A percentile compares a stretch with the other conserved stretches of the same genome.
phyloP scores from a whole-genome alignment of 2,888 invertebrate genomes.

The Nemotelus pantherinus region DNA sequence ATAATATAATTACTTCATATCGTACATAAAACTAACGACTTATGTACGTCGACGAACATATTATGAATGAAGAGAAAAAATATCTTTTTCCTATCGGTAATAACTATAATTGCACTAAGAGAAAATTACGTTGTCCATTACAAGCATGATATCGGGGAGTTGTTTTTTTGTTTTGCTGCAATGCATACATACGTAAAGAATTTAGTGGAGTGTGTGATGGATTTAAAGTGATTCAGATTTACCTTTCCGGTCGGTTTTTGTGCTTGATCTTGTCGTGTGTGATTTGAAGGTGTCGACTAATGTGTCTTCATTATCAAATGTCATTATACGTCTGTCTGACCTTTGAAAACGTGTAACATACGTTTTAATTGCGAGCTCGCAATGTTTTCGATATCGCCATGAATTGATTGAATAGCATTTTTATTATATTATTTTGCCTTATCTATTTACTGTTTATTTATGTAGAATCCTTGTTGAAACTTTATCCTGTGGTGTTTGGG shows the following conservation, averaged over 20 bases:
- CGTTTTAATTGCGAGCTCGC: too few relatives aligned
- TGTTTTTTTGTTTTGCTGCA: too few relatives aligned
- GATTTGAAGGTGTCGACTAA: slow-evolving; percentile 3
- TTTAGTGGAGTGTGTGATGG: slow-evolving; percentile 36
- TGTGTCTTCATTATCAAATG: too few relatives aligned
- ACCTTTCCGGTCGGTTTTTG: slow-evolving; percentile 26
- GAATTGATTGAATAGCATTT: too few relatives aligned
- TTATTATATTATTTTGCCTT: too few relatives aligned
- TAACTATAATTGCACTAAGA: slow-evolving; percentile 32
- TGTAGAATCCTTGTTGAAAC: too few relatives aligned
- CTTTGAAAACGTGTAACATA: too few relatives aligned
- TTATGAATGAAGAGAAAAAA: slow-evolving; percentile 18
- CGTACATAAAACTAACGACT: background rate
- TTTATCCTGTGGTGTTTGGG: too few relatives aligned
- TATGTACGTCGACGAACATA: background rate
- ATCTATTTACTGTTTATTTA: too few relatives aligned
- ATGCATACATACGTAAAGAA: background rate
- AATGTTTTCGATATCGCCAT: too few relatives aligned
- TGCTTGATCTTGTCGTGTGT: slow-evolving; percentile 3
- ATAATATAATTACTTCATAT: slow-evolving; percentile 1
- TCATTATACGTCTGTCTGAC: too few relatives aligned
- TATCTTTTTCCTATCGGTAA: slow-evolving; percentile 20
- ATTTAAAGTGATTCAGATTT: slow-evolving; percentile 25
- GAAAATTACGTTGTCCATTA: background rate
- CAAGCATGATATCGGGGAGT: background rate